Evolutionary conservation across 2,888 invertebrate species (phyloP), one percentile per base, ranked within the genome.

Genomic region (Petrolisthes manimaculis): DNA sequence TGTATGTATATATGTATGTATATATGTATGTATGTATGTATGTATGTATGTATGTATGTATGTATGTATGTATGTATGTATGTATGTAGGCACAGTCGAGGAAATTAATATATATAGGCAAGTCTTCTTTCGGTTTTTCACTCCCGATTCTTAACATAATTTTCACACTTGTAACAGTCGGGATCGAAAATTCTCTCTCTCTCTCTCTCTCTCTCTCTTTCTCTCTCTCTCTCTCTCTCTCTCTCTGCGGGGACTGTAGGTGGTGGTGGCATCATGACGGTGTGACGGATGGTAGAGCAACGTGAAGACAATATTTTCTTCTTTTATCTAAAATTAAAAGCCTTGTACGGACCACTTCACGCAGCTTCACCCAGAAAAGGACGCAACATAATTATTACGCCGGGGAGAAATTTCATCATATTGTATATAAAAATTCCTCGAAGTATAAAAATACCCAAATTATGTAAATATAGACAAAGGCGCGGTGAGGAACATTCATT

Each of bases 31-130:
- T 75, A 3, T 75, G 75, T 75, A 75, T 75, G 24, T 75, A 3
- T 75, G 75, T 75, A 75, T 75, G 24, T 75, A 3, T 75, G 75
- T 75, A 75, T 75, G 24, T 75, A 3, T 75, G 75, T 75, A 75
- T 75, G 24, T 75, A 3, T 75, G 75, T 75, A 75, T 75, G 24
- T 75, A 3, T 75, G 37, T 0, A 78, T 78, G 37, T 78, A 78
- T 75, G 75, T 75, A 75, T 75, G 24, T 75, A 3, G 9, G 9
- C 24, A 12, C 24, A 9, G 9, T 18, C 18, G 37, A 37, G 37
- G 37, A 37, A 37, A 37, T 37, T 37, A 37, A 37, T 37, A 37
- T 37, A 37, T 0, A 37, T 37, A 37, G n/a, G n/a, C n/a, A n/a
- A n/a, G 37, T 37, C 37, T 37, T 37, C 37, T 37, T 37, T 37